phyloP scores from a whole-genome alignment of 2,888 invertebrate species.

The Ischnus inquisitorius region DNA sequence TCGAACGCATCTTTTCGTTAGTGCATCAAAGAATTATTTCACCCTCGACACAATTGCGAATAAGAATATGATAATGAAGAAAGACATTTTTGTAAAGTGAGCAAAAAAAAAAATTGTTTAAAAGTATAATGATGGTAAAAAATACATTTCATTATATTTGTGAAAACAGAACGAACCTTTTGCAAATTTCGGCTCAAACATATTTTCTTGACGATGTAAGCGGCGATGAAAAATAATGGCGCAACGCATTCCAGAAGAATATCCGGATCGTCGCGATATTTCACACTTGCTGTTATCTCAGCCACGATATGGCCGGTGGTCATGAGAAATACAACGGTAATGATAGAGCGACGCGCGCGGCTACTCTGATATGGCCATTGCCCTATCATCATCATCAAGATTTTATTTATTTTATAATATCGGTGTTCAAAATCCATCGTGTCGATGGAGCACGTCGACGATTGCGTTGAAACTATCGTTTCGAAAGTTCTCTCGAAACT shows the following conservation, averaged over 20 bases:
- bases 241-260: slow-evolving; percentile 20
- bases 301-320: slow-evolving; percentile 2
- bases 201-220: background rate
- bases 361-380: slow-evolving; percentile 53
- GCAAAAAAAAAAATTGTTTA: too few relatives aligned
- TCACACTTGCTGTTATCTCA: slow-evolving; percentile 18
- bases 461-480: background rate
- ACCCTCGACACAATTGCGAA: background rate
- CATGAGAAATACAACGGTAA: background rate
- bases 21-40: background rate
- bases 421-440: slow-evolving; percentile 44
- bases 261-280: slow-evolving; percentile 32
- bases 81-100: too few relatives aligned
- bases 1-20: background rate
- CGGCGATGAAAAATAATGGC: background rate
- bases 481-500: background rate
- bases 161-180: background rate
- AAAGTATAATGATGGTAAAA: too few relatives aligned
- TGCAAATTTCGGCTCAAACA: slow-evolving; percentile 19
- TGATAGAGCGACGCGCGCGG: background rate
- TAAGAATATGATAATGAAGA: too few relatives aligned
- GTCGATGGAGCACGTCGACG: background rate
- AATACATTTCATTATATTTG: background rate
- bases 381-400: slow-evolving; percentile 31
- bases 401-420: slow-evolving; percentile 44